Evolutionary conservation across 2,888 invertebrate genomes (phyloP), one percentile per base, ranked within the genome.

Genomic region (Thecophora atra): DNA sequence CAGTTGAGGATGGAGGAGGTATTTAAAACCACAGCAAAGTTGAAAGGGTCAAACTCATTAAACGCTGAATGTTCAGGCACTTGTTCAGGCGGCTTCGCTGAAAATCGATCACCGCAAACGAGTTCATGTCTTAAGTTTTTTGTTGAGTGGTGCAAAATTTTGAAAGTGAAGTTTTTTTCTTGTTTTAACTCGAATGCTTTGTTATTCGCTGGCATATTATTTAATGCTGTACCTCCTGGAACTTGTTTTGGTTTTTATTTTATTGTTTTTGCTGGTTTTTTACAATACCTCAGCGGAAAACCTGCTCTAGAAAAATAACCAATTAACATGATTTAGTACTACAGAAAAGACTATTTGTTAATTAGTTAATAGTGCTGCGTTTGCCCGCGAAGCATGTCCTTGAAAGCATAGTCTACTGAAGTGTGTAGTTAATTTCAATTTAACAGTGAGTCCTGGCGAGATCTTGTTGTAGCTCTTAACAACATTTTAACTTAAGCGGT

Each of bases 171-270:
- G 6, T 37, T 37, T 37, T 37, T 37, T 8, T 37, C 2, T 37
- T 67, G 58, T 64, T 65, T 21, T 54, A 28, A 65, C 28, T 72
- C 62, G 44, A 21, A 26, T 52, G 70, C 52, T 17, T 47, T 54
- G 47, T 70, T 67, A 64, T 72, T 71, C 72, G 64, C 68, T 58
- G 0, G 1, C 15, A 7, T 5, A 58, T 24, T 3, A 11, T 13
- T 58, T 6, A 24, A 1, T 47, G 1, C 17, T n/a, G 47, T 1
- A 6, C 17, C 13, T 47, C 2, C 13, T n/a, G 15, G n/a, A n/a
- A n/a, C 26, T 24, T 17, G 58, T 58, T 74, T 72, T 76, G 60
- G 70, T 76, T 71, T 58, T n/a, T 58, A 26, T 7, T 28, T 21
- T 24, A 21, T 13, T 11, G n/a, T 54, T 54, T 54, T 7, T 28